Percentiles rank a stretch among this genome's conserved stretches.
phyloP scores from a whole-genome alignment of 2,113 vertebrate species.

The Tichodroma muraria region DNA sequence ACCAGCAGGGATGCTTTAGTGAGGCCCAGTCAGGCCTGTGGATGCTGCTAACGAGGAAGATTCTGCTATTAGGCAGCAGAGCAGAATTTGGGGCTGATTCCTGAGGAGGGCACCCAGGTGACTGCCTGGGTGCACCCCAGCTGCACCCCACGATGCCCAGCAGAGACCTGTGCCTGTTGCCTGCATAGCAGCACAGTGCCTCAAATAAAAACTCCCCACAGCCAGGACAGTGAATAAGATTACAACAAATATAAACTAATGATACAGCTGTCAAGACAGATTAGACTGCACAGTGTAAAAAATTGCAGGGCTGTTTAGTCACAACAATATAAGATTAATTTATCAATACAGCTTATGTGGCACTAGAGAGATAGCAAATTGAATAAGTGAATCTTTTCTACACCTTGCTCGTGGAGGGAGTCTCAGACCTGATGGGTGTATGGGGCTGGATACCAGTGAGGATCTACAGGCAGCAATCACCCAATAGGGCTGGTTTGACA shows the following conservation, averaged over 20 bases:
- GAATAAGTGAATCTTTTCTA: slow-evolving; percentile 44
- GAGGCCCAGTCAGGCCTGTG: neutral
- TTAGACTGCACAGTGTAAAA: slow-evolving; percentile 68
- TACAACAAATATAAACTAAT: slow-evolving; percentile 68
- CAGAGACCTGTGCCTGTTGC: neutral
- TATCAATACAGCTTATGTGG: slow-evolving; percentile 72
- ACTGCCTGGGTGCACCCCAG: neutral
- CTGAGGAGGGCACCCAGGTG: neutral
- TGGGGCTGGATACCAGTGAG: neutral
- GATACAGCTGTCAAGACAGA: slow-evolving; percentile 67
- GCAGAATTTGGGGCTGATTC: neutral
- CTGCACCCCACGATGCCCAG: rapidly evolving
- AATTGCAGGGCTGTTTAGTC: slow-evolving; percentile 68
- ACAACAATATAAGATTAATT: slow-evolving; percentile 73
- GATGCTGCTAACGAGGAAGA: neutral
- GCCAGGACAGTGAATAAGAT: slow-evolving; percentile 54
- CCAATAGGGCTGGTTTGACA: neutral
- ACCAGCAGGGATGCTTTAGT: neutral
- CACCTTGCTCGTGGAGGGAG: slow-evolving; percentile 9
- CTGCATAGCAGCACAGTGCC: neutral
- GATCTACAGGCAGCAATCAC: neutral
- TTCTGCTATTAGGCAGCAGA: neutral
- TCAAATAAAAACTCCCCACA: neutral
- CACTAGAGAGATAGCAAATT: slow-evolving; percentile 58
- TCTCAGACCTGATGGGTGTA: neutral